A percentile compares a stretch with the other conserved stretches of the same genome.
These are phyloP conservation scores for Artemia sinica DNA, from an alignment of 2,888 invertebrate species.

Conservation along the genomic window DNA sequence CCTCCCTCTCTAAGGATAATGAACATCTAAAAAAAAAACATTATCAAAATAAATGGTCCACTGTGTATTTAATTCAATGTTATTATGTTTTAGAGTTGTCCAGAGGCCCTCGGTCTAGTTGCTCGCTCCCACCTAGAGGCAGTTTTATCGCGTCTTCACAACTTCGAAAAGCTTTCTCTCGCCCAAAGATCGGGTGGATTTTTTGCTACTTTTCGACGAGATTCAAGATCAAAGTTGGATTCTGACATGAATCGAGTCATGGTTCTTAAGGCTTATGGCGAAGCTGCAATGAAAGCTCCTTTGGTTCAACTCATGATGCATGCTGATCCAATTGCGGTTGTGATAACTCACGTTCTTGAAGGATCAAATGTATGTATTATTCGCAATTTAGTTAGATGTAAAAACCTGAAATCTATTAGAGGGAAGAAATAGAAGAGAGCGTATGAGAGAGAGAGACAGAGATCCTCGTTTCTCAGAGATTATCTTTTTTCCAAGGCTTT, in stretches of 20 bases:
- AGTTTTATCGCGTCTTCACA: constrained; percentile 3
- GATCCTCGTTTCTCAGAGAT: too few relatives aligned
- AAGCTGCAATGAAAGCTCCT: not conserved
- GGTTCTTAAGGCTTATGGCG: not conserved
- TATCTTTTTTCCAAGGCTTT: too few relatives aligned
- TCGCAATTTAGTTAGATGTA: not conserved
- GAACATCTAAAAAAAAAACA: too few relatives aligned
- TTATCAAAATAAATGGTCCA: too few relatives aligned
- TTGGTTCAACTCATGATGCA: not conserved
- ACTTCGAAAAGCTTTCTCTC: not conserved
- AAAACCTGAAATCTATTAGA: too few relatives aligned
- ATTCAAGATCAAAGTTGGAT: constrained; percentile 1
- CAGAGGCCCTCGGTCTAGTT: not conserved
- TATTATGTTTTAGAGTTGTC: not conserved
- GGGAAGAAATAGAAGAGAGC: too few relatives aligned
- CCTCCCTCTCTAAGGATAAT: too few relatives aligned
- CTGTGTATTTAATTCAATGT: too few relatives aligned
- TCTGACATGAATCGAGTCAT: constrained; percentile 1
- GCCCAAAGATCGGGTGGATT: not conserved
- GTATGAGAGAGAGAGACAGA: too few relatives aligned
- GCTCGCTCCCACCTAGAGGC: not conserved
- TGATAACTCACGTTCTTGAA: not conserved
- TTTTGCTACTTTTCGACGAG: not conserved
- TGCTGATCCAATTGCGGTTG: constrained; percentile 11
- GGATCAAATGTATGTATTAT: not conserved